Percentiles rank a stretch among this genome's conserved stretches.
Evolutionary conservation across 2,888 invertebrate species (phyloP).

Genomic region (Anaspis maculata): DNA sequence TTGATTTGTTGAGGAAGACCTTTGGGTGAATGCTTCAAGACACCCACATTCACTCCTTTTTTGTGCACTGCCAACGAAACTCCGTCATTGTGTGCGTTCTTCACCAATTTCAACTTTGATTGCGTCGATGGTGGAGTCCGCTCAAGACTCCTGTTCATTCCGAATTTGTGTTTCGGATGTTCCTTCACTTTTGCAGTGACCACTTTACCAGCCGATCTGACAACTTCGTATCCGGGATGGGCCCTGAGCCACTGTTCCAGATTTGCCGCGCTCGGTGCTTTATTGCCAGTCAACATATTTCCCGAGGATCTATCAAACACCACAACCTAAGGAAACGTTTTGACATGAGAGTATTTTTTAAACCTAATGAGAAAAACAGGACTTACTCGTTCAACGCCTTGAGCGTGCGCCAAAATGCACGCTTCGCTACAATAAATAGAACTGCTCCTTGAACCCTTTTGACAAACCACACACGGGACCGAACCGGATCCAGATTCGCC

Average conservation of each 20-base stretch:
- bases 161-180: background rate
- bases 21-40: conserved; percentile 35
- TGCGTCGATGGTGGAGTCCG: conserved; percentile 2
- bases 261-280: conserved; percentile 73
- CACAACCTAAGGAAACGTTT: conserved; percentile 48
- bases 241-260: conserved; percentile 76
- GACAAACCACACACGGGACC: conserved; percentile 65
- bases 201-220: conserved; percentile 49
- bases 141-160: conserved; percentile 2
- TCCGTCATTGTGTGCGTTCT: conserved; percentile 33
- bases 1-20: conserved; percentile 9
- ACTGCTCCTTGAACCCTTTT: conserved; percentile 62
- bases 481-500: conserved; percentile 12
- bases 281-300: conserved; percentile 62
- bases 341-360: too few species aligned
- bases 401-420: conserved; percentile 79
- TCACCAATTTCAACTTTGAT: conserved; percentile 37
- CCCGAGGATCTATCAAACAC: conserved; percentile 81
- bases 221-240: conserved; percentile 82
- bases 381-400: conserved; percentile 50
- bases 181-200: conserved; percentile 29
- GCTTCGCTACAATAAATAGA: conserved; percentile 85
- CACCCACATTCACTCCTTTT: conserved; percentile 34
- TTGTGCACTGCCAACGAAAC: conserved; percentile 36
- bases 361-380: conserved; percentile 3